These are phyloP conservation scores for Tragulus kanchil DNA, from an alignment of 2,113 vertebrate genomes.

Conservation along the genomic window DNA sequence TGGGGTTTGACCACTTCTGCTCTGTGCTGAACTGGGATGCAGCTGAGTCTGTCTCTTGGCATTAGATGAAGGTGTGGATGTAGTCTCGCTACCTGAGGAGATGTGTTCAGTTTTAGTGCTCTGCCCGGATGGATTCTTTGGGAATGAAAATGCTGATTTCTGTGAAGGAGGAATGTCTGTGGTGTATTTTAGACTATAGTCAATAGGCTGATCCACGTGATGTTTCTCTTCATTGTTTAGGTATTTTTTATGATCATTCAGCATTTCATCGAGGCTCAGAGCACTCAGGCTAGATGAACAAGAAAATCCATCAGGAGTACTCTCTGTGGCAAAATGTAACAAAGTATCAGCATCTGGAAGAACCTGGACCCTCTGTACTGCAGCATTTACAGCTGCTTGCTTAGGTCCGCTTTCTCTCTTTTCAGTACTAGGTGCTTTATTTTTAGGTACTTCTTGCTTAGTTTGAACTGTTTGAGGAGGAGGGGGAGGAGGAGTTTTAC, in stretches of 20 bases:
- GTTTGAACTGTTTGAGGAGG: constrained; percentile 89
- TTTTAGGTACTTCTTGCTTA: constrained; percentile 90
- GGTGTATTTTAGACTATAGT: constrained; percentile 94
- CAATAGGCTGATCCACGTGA: constrained; percentile 93
- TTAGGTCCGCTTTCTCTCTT: constrained; percentile 90
- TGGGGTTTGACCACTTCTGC: constrained; percentile 84
- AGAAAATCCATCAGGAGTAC: constrained; percentile 97
- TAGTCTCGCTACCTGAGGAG: constrained; percentile 87
- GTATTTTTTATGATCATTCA: too few species aligned
- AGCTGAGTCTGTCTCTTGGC: constrained; percentile 90
- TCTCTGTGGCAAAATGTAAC: constrained; percentile 98
- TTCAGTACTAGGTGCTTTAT: constrained; percentile 86
- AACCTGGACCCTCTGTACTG: constrained; percentile 93
- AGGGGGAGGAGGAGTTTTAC: constrained; percentile 94
- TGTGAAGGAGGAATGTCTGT: constrained; percentile 89
- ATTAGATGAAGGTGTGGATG: constrained; percentile 86
- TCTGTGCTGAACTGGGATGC: constrained; percentile 90
- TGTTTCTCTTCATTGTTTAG: constrained; percentile 92
- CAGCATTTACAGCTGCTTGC: constrained; percentile 90
- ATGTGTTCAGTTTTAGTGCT: constrained; percentile 90
- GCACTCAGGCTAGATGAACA: constrained; percentile 97
- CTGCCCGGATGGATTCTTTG: constrained; percentile 89
- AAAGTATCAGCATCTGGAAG: constrained; percentile 93
- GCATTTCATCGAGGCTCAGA: constrained; percentile 96
- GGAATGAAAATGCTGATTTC: constrained; percentile 91